These are phyloP conservation scores for Ornithorhynchus anatinus DNA, from an alignment of 2,113 vertebrate genomes.

Conservation along the genomic window DNA sequence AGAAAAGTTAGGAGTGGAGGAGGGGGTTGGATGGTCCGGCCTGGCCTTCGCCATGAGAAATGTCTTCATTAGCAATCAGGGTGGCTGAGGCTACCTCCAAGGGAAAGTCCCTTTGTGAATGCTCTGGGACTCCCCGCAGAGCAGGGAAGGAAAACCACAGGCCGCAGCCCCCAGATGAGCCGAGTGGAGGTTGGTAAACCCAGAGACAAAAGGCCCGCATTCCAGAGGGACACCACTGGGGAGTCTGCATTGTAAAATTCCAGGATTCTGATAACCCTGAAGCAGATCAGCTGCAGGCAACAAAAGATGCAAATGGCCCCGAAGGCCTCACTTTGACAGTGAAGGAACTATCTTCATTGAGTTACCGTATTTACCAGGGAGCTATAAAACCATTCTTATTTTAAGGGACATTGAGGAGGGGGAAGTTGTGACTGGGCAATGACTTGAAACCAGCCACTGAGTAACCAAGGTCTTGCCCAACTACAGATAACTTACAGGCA, in stretches of 20 bases:
- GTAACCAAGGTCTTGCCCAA: constrained; percentile 1
- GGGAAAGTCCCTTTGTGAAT: constrained; percentile 87
- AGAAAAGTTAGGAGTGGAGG: no score
- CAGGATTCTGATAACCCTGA: constrained; percentile 75
- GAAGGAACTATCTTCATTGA: constrained; percentile 96
- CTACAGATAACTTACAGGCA: constrained; percentile 46
- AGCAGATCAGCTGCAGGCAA: constrained; percentile 75
- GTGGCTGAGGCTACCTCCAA: constrained; percentile 72
- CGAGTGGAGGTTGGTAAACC: constrained; percentile 78
- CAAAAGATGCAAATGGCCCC: constrained; percentile 80
- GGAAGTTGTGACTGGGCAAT: constrained; percentile 33
- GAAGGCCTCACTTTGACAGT: constrained; percentile 94
- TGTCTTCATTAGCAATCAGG: constrained; percentile 78
- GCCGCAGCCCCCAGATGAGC: constrained; percentile 85
- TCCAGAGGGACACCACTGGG: constrained; percentile 88
- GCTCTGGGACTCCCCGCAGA: constrained; percentile 84
- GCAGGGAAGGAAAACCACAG: constrained; percentile 88
- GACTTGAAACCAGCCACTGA: constrained; percentile 40
- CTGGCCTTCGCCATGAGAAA: no score
- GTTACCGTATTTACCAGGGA: constrained; percentile 82
- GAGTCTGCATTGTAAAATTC: constrained; percentile 78
- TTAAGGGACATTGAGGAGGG: constrained; percentile 73
- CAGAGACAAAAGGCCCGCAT: constrained; percentile 86
- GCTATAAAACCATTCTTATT: constrained; percentile 84
- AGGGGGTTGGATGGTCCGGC: no score